phyloP scores from a whole-genome alignment of 1,140 invertebrate species.

The Bombus confusus region DNA sequence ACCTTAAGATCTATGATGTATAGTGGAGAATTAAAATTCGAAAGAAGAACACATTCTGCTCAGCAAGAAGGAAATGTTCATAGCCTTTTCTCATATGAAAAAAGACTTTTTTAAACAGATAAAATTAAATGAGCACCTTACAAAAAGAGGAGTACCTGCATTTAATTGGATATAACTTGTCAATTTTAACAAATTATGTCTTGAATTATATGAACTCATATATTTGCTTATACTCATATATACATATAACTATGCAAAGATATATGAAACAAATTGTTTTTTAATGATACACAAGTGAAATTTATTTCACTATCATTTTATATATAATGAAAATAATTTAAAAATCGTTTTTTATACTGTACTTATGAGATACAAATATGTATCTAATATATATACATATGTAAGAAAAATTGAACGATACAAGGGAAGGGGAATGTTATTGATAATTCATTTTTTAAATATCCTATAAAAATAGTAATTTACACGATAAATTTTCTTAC shows the following conservation, averaged over 20 bases:
- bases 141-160: slow-evolving; percentile 60
- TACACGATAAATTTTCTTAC: no score
- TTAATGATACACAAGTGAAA: slow-evolving; percentile 17
- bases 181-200: slow-evolving; percentile 25
- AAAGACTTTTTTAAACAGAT: slow-evolving; percentile 88
- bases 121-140: slow-evolving; percentile 29
- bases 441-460: background rate
- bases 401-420: background rate
- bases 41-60: slow-evolving; percentile 96
- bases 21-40: slow-evolving; percentile 95
- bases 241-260: background rate
- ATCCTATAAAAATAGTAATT: background rate
- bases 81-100: slow-evolving; percentile 96
- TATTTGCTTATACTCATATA: background rate
- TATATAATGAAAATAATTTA: background rate
- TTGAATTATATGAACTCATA: background rate
- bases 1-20: slow-evolving; percentile 92
- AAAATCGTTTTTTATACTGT: background rate
- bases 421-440: no score
- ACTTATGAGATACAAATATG: background rate
- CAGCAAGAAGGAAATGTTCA: slow-evolving; percentile 99
- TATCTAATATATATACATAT: background rate
- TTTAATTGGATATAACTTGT: slow-evolving; percentile 57
- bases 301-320: slow-evolving; percentile 26
- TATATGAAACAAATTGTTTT: background rate